A percentile compares a stretch with the other conserved stretches of the same genome.
These are phyloP conservation scores for Aphodius granarius DNA, from an alignment of 2,888 invertebrate species.

Conservation along the genomic window DNA sequence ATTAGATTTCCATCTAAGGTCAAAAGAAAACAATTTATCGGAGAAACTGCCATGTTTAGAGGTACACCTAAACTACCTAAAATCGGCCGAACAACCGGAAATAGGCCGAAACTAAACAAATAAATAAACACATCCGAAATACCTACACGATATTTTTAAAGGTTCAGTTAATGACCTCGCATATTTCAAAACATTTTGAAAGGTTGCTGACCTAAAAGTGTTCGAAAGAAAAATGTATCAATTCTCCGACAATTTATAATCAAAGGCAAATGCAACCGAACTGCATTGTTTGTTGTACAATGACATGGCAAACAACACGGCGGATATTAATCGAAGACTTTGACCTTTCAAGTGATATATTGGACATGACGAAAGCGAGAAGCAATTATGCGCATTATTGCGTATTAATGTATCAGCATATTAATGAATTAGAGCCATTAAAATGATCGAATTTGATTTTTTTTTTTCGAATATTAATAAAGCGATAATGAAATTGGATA, in stretches of 20 bases:
- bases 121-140: background rate
- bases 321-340: background rate
- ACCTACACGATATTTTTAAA: background rate
- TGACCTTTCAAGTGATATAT: background rate
- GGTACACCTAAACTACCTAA: background rate
- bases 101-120: background rate
- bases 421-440: background rate
- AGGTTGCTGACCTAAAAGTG: background rate
- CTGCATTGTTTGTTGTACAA: background rate
- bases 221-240: background rate
- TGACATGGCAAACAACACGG: background rate
- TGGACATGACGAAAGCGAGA: background rate
- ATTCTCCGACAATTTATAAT: background rate
- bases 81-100: background rate
- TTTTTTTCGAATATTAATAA: background rate
- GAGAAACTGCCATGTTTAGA: background rate
- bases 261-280: background rate
- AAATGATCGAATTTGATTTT: background rate
- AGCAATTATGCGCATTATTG: background rate
- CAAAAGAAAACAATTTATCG: no score
- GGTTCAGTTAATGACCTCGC: background rate
- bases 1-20: background rate
- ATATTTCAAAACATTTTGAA: background rate
- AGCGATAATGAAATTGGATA: no score
- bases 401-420: background rate